These are phyloP conservation scores for Rhagologus leucostigma DNA, from an alignment of 2,113 vertebrate genomes.

Conservation along the genomic window DNA sequence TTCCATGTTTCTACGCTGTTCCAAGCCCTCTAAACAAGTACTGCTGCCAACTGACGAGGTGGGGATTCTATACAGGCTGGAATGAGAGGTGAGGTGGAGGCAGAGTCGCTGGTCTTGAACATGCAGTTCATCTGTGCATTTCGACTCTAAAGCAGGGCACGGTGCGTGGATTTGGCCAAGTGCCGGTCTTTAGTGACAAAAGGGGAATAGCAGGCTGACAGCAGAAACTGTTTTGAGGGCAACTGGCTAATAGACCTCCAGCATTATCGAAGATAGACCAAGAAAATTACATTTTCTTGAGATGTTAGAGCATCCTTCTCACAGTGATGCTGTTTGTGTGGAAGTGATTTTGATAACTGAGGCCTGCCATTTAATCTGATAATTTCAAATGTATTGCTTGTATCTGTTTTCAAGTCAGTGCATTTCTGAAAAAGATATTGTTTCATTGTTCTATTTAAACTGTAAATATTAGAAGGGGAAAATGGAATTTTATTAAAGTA, in stretches of 20 bases:
- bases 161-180: fast-evolving
- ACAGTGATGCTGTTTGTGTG: not conserved
- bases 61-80: fast-evolving
- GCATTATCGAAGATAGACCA: not conserved
- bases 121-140: not conserved
- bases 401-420: not conserved
- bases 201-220: not conserved
- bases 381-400: not conserved
- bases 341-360: not conserved
- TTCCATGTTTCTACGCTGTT: not conserved
- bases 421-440: not conserved
- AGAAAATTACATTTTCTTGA: not conserved
- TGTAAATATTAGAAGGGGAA: not conserved
- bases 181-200: not conserved
- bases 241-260: not conserved
- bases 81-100: not conserved
- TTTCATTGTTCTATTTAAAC: not conserved
- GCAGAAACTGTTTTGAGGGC: not conserved
- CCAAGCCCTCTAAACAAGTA: fast-evolving
- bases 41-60: fast-evolving
- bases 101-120: not conserved
- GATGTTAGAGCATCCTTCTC: not conserved
- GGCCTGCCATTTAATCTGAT: not conserved
- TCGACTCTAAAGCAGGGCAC: fast-evolving
- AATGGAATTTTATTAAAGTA: not conserved